phyloP scores from a whole-genome alignment of 2,888 invertebrate species.

The Agrochola lota region DNA sequence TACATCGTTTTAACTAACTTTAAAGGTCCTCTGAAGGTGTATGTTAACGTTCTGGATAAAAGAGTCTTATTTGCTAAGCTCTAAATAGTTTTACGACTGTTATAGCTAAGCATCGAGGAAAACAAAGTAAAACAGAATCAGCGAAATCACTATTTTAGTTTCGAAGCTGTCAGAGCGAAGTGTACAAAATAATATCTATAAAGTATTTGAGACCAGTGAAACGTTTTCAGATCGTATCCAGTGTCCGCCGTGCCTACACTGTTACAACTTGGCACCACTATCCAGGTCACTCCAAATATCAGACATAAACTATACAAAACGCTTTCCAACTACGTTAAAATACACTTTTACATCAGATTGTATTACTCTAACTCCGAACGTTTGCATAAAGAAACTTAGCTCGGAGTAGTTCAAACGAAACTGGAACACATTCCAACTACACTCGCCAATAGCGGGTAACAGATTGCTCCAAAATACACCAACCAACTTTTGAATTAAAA shows the following conservation, averaged over 20 bases:
- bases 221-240: conserved; percentile 30
- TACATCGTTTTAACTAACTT: neutral
- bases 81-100: neutral
- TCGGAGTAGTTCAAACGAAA: conserved; percentile 48
- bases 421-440: conserved; percentile 42
- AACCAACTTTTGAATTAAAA: conserved; percentile 65
- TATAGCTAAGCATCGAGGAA: neutral
- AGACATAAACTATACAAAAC: conserved; percentile 45
- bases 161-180: neutral
- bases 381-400: conserved; percentile 59
- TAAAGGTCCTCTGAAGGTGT: neutral
- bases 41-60: neutral
- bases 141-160: neutral
- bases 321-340: conserved; percentile 50
- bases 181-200: conserved; percentile 18
- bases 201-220: conserved; percentile 32
- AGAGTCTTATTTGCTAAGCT: neutral
- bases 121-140: neutral
- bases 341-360: conserved; percentile 53
- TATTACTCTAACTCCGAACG: conserved; percentile 37
- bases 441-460: conserved; percentile 56
- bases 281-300: conserved; percentile 49
- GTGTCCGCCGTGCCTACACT: conserved; percentile 10
- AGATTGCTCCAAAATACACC: conserved; percentile 60
- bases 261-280: conserved; percentile 47